Conservation (phyloP, 2,888 invertebrate species). For the Deilephila elpenor region DNA sequence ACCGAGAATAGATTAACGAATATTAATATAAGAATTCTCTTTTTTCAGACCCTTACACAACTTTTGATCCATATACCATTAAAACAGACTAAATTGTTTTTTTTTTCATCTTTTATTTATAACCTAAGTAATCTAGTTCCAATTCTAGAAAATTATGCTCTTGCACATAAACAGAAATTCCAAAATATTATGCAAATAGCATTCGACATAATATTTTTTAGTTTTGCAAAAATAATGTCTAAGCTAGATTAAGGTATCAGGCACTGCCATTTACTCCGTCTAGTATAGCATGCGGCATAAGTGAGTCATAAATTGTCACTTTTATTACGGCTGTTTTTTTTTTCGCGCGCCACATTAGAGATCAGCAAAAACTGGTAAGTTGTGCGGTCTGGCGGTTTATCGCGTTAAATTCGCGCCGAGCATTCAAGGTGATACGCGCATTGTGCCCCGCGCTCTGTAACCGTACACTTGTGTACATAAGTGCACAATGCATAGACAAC, state of each 20-base stretch:
- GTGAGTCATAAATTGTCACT: constrained; percentile 13
- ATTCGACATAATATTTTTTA: neutral
- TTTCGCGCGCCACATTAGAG: neutral
- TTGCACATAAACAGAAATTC: neutral
- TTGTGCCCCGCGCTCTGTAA: constrained; percentile 10
- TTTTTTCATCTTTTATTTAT: too few species aligned
- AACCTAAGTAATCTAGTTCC: neutral
- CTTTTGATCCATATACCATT: too few species aligned
- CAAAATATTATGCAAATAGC: neutral
- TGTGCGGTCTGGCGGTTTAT: neutral
- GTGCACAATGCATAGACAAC: neutral
- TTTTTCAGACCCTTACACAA: too few species aligned
- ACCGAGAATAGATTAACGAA: too few species aligned
- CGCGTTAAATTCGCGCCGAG: constrained; percentile 4
- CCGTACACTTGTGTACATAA: constrained; percentile 19
- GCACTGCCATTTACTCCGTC: neutral
- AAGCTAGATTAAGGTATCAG: neutral
- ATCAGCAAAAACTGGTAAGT: neutral
- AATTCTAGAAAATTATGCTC: neutral
- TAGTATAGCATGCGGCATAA: neutral
- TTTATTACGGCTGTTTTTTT: neutral
- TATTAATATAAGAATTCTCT: too few species aligned
- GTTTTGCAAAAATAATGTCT: neutral
- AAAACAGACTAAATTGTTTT: too few species aligned
- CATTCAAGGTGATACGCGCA: constrained; percentile 20